phyloP scores from a whole-genome alignment of 2,113 vertebrate genomes.

The human region DNA sequence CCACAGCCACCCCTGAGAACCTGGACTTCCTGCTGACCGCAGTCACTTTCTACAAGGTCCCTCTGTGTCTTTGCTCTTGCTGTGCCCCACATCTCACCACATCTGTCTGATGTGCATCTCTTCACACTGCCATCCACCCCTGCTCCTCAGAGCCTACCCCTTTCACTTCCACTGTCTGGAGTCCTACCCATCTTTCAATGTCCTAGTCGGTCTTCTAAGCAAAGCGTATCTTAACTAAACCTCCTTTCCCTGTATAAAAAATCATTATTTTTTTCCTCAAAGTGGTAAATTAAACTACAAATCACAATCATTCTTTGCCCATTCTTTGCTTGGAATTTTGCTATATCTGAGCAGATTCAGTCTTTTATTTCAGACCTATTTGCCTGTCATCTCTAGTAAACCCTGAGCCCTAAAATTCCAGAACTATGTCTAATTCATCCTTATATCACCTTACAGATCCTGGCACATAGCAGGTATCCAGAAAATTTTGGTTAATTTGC shows the following conservation, averaged over 20 bases:
- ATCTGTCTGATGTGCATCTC: not conserved
- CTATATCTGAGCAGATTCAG: not conserved
- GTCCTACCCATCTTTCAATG: not conserved
- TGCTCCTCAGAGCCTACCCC: not conserved
- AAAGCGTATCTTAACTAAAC: not conserved
- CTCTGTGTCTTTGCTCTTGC: not conserved
- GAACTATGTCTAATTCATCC: not conserved
- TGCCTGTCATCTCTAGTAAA: not conserved
- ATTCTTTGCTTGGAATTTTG: not conserved
- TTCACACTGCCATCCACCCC: not conserved
- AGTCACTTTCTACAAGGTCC: not conserved
- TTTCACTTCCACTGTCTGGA: not conserved
- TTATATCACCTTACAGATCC: too few species aligned
- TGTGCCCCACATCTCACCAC: accelerated
- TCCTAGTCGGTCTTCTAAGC: not conserved
- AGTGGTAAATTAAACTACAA: too few species aligned
- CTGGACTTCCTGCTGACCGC: not conserved
- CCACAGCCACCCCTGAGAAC: not conserved
- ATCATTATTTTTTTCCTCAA: too few species aligned
- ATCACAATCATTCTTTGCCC: not conserved
- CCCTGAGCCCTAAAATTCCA: not conserved
- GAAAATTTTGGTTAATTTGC: not conserved
- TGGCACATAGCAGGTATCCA: not conserved
- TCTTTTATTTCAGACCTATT: not conserved
- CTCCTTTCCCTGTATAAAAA: not conserved